Base-by-base conservation (phyloP, 2,888 invertebrate genomes). In the Taphrorychus bicolor region DNA sequence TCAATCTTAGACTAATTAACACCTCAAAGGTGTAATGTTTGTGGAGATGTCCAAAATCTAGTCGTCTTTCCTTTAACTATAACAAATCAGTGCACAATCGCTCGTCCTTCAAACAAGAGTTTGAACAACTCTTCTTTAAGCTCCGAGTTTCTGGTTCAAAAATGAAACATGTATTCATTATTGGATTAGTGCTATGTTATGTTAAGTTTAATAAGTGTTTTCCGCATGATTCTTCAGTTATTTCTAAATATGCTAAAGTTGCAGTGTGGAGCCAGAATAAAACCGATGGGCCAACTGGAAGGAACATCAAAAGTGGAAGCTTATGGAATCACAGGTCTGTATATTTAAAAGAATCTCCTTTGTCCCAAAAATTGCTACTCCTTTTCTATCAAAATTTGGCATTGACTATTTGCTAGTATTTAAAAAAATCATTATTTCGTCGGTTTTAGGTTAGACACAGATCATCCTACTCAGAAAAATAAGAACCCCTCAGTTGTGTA, bases 181-280 rank as follows among this genome's bases (percentile, higher is more conserved):
- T 54, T 32, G 23, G 45, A 21, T 49, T 70, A 14, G 57, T 68
- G 45, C 18, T 60, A 14, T 65, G 70, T 64, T 17, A 61, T 70
- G 52, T 53, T n/a, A 69, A 56, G 14, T 64, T 71, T 17, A 59
- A 70, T 42, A 73, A 72, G 72, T 77, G 70, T 70, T 59, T 75
- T 66, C 70, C 74, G 19, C 72, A 76, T 65, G 72, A 74, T 59
- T 70, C 75, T 2, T 70, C 74, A 3, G 69, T 76, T 67, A 77
- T 77, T 69, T 76, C 80, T 0, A 79, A 80, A 51, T 82, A 82
- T 70, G 77, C 81, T 3, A 81, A 80, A 76, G 82, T 82, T 32
- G 76, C 80, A 5, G 76, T 74, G 71, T 82, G 80, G 77, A 81
- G 80, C 18, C 54, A 72, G 14, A 72, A 70, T 24, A 63, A 70